A percentile compares a stretch with the other conserved stretches of the same genome.
phyloP scores from a whole-genome alignment of 1,140 invertebrate genomes.

The Arion vulgaris region DNA sequence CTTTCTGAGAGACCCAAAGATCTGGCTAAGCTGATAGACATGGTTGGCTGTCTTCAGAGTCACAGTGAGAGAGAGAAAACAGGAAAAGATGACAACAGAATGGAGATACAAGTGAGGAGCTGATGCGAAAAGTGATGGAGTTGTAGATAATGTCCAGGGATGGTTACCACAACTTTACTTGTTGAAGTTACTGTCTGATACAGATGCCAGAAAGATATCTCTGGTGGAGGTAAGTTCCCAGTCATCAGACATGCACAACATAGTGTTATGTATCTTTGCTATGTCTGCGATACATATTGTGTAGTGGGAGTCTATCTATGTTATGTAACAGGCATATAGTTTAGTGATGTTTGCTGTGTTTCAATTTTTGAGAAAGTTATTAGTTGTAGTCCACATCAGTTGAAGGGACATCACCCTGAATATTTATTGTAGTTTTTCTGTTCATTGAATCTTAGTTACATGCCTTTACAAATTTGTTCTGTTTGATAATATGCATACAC shows the following conservation, averaged over 20 bases:
- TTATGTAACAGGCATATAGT: no score
- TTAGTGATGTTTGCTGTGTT: no score
- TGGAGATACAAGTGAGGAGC: neutral
- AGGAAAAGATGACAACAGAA: neutral
- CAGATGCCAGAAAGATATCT: conserved; percentile 21
- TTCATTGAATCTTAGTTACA: no score
- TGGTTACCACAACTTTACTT: conserved; percentile 21
- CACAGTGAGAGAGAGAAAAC: neutral
- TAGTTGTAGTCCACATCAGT: no score
- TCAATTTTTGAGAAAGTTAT: no score
- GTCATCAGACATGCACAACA: neutral
- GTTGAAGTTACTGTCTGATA: conserved; percentile 33
- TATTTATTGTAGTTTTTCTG: no score
- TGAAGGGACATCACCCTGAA: no score
- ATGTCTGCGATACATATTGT: no score
- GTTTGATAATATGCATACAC: no score
- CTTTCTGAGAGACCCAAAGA: conserved; percentile 21
- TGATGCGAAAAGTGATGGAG: neutral
- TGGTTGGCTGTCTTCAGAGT: conserved; percentile 8
- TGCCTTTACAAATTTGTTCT: no score
- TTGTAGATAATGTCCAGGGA: neutral
- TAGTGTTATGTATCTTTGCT: neutral
- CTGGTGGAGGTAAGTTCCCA: conserved; percentile 23
- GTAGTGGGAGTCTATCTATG: neutral
- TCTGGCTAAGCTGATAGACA: conserved; percentile 18